Percentiles rank a stretch among this genome's conserved stretches.
phyloP scores from a whole-genome alignment of 2,888 invertebrate genomes.

The Mimachlamys varia region DNA sequence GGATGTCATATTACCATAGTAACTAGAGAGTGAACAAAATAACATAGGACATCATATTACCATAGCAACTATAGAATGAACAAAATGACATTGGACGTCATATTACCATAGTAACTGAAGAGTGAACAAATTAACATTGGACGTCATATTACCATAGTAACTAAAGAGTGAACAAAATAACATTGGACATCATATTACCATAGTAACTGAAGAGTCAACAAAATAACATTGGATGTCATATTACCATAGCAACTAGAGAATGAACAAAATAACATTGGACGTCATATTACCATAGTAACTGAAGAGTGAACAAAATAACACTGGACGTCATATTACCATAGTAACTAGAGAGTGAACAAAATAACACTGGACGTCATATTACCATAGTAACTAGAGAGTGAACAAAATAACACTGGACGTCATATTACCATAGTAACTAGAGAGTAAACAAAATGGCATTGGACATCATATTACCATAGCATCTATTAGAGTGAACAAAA shows the following conservation, averaged over 20 bases:
- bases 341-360: neutral
- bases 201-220: neutral
- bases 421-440: neutral
- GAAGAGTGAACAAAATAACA: neutral
- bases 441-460: neutral
- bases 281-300: neutral
- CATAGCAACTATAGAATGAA: neutral
- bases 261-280: neutral
- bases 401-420: neutral
- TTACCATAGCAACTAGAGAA: neutral
- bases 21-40: neutral
- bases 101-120: neutral
- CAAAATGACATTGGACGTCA: neutral
- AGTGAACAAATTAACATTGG: neutral
- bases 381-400: neutral
- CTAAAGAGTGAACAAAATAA: neutral
- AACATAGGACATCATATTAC: neutral
- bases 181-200: neutral
- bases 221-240: neutral
- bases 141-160: neutral
- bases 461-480: neutral
- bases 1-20: neutral
- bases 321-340: neutral
- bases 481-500: neutral
- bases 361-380: neutral